A percentile compares a stretch with the other conserved stretches of the same genome.
Conservation (phyloP, 2,797 vertebrate genomes). For the Sebastes melanostomus region DNA sequence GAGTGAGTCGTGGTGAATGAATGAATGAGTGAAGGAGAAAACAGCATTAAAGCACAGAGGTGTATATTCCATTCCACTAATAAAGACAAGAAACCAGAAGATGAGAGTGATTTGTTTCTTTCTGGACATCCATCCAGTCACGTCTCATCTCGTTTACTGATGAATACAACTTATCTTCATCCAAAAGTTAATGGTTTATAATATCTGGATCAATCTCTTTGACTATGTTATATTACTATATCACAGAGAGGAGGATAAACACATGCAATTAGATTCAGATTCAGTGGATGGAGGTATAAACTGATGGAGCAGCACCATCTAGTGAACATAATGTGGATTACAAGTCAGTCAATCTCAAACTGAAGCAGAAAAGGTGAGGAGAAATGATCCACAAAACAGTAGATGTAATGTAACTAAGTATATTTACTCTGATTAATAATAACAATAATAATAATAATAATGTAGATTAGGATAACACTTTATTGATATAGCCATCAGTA, state of each 20-base stretch:
- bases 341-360: neutral
- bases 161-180: neutral
- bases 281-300: neutral
- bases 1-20: neutral
- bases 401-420: no score
- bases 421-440: neutral
- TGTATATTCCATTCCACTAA: conserved; percentile 85
- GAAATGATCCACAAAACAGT: fast-evolving
- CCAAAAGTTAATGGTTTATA: no score
- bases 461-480: neutral
- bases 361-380: no score
- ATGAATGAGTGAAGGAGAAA: conserved; percentile 54
- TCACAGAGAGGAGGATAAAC: neutral
- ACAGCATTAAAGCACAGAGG: conserved; percentile 82
- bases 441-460: neutral
- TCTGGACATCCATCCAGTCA: no score
- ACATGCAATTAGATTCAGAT: neutral
- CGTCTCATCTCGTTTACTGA: no score
- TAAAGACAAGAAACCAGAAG: conserved; percentile 79
- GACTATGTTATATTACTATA: neutral
- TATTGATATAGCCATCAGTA: neutral
- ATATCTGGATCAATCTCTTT: no score
- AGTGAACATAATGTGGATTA: neutral
- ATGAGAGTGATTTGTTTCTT: neutral
- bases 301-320: neutral